Percentiles rank a stretch among this genome's conserved stretches.
phyloP scores from a whole-genome alignment of 2,113 vertebrate species.

The Vidua chalybeata region DNA sequence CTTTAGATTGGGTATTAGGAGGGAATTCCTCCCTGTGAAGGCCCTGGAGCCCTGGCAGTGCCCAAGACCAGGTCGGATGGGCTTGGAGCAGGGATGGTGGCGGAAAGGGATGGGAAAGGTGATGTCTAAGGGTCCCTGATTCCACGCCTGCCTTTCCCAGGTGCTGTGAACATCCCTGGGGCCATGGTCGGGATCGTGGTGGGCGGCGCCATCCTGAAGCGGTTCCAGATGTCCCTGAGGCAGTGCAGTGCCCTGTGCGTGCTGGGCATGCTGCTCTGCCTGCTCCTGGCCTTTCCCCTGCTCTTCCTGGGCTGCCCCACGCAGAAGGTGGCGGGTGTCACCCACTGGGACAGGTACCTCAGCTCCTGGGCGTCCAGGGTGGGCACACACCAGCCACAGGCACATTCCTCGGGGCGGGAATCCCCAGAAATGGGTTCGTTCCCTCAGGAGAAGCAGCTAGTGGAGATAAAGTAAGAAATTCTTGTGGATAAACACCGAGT shows the following conservation, averaged over 20 bases:
- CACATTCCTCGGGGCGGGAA: not conserved
- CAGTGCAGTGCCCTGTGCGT: conserved; percentile 77
- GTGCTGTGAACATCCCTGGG: conserved; percentile 79
- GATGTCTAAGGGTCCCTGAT: too few relatives aligned
- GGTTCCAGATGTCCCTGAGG: conserved; percentile 74
- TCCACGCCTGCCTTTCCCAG: conserved; percentile 31
- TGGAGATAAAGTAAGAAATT: not conserved
- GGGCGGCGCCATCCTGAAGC: conserved; percentile 84
- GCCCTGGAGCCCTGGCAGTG: not conserved
- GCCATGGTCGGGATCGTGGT: conserved; percentile 84
- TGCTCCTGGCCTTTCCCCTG: conserved; percentile 77
- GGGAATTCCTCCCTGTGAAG: not conserved
- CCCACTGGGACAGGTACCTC: conserved; percentile 35
- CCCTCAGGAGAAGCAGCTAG: not conserved
- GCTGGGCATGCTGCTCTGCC: conserved; percentile 65
- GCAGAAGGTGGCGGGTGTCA: conserved; percentile 71
- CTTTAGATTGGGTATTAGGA: not conserved
- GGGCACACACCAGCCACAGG: not conserved
- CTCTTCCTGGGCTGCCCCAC: conserved; percentile 88
- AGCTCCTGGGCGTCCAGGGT: not conserved
- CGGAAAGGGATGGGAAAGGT: not conserved
- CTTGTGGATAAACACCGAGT: not conserved
- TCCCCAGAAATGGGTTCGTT: not conserved
- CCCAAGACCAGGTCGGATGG: not conserved
- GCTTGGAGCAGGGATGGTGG: not conserved